Base-by-base conservation (phyloP, 2,113 vertebrate species). In the Erythrolamprus reginae region DNA sequence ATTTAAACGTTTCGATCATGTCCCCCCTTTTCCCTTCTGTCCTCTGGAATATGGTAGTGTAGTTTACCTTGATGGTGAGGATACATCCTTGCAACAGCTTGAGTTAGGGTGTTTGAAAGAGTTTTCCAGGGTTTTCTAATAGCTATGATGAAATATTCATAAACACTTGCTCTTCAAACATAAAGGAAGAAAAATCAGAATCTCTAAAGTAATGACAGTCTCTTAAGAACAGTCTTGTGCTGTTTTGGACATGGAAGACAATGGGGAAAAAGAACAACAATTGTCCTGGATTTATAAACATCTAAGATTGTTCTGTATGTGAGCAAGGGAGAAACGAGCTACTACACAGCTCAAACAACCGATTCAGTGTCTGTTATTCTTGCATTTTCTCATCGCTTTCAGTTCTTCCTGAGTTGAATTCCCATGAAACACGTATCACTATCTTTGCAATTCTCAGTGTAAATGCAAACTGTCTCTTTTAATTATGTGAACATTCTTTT, bases 101-200 rank as follows among this genome's bases (percentile, higher is more conserved):
- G 26, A 87, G 88, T 23, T 89, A 88, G 85, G 91, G 87, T 82
- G 90, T 84, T 92, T 88, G 87, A 86, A 90, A 90, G 93, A 89
- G 89, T 47, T 23, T 52, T 88, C 82, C 12, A 26, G 88, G 53
- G 28, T 47, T 91, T 95, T 93, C 86, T 23, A 47, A 50, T 91
- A 89, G 38, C 89, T 88, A 87, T 89, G 84, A 51, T 93, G 91
- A 93, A 92, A 90, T 91, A 88, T 3, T 93, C 93, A 94, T 87
- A 86, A 93, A 93, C 88, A 90, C 52, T 85, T 51, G 17, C 0
- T 19, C 91, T 91, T 87, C 84, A 90, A 87, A 90, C 56, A 0
- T 19, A 77, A 84, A 84, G 82, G 84, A 92, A 92, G 89, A 94
- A 51, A 89, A 93, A 87, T 65, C 87, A 86, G 47, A 82, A 89